These are phyloP conservation scores for Drosophila carrolli DNA, from an alignment of 1,140 invertebrate species.

Conservation along the genomic window DNA sequence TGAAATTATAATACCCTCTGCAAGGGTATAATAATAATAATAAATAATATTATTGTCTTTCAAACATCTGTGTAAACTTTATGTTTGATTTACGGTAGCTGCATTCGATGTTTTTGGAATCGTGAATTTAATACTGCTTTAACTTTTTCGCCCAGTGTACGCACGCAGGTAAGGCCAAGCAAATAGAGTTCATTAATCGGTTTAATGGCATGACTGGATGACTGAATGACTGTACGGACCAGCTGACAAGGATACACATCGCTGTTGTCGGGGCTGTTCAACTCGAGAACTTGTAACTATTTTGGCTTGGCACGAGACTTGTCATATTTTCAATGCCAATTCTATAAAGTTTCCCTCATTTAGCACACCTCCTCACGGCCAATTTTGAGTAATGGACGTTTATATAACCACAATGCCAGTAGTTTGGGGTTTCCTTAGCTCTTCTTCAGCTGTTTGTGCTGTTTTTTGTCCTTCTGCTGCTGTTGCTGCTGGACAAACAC, in stretches of 20 bases:
- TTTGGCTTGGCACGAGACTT: constrained; percentile 57
- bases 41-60: no score
- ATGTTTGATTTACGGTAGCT: no score
- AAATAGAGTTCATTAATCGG: constrained; percentile 80
- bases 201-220: constrained; percentile 66
- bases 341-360: constrained; percentile 33
- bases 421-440: constrained; percentile 43
- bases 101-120: no score
- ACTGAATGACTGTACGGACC: constrained; percentile 33
- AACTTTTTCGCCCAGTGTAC: constrained; percentile 6
- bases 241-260: constrained; percentile 48
- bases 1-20: no score
- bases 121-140: background rate
- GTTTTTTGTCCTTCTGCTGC: constrained; percentile 2
- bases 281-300: constrained; percentile 50
- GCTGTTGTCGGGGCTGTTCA: constrained; percentile 42
- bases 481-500: constrained; percentile 57
- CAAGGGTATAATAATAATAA: no score
- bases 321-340: constrained; percentile 62
- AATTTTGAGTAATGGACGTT: constrained; percentile 66
- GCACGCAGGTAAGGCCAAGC: constrained; percentile 61
- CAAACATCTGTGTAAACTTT: no score
- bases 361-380: background rate
- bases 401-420: constrained; percentile 53
- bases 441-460: constrained; percentile 11